Percentiles rank a stretch among this genome's conserved stretches.
phyloP scores from a whole-genome alignment of 2,888 invertebrate genomes.

The Ommatoiulus sabulosus region DNA sequence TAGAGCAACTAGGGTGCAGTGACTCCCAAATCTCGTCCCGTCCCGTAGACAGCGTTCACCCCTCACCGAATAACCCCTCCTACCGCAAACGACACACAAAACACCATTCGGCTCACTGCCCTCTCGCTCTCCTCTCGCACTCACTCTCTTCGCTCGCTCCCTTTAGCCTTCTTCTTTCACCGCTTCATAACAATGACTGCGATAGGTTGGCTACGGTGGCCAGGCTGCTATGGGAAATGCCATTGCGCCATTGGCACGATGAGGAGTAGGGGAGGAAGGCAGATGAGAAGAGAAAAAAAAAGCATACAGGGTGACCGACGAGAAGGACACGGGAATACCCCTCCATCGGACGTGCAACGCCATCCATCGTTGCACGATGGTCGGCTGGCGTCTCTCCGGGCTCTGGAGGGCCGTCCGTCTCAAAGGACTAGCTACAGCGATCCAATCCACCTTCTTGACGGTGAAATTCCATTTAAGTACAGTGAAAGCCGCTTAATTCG shows the following conservation, averaged over 20 bases:
- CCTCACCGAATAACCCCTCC: conserved; percentile 41
- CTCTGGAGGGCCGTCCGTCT: too few relatives aligned
- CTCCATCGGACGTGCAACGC: too few relatives aligned
- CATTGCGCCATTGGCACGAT: conserved; percentile 17
- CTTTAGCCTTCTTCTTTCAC: conserved; percentile 30
- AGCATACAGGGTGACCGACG: neutral
- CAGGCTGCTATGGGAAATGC: conserved; percentile 41
- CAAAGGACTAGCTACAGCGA: too few relatives aligned
- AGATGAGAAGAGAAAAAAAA: neutral
- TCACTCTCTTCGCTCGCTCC: neutral
- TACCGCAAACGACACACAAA: conserved; percentile 24
- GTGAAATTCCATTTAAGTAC: too few relatives aligned
- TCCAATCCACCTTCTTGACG: too few relatives aligned
- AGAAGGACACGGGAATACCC: too few relatives aligned
- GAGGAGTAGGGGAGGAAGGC: conserved; percentile 32
- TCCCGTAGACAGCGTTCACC: conserved; percentile 41
- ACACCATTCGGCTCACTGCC: conserved; percentile 47
- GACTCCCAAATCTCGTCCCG: neutral
- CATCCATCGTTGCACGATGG: too few relatives aligned
- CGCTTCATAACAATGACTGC: conserved; percentile 28
- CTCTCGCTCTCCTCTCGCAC: neutral
- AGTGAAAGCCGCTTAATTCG: too few relatives aligned
- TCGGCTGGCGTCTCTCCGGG: too few relatives aligned
- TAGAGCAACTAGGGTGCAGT: conserved; percentile 38
- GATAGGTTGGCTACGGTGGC: conserved; percentile 15